A percentile compares a stretch with the other conserved stretches of the same genome.
These are phyloP conservation scores for Opisthocomus hoazin DNA, from an alignment of 2,113 vertebrate genomes.

Conservation along the genomic window DNA sequence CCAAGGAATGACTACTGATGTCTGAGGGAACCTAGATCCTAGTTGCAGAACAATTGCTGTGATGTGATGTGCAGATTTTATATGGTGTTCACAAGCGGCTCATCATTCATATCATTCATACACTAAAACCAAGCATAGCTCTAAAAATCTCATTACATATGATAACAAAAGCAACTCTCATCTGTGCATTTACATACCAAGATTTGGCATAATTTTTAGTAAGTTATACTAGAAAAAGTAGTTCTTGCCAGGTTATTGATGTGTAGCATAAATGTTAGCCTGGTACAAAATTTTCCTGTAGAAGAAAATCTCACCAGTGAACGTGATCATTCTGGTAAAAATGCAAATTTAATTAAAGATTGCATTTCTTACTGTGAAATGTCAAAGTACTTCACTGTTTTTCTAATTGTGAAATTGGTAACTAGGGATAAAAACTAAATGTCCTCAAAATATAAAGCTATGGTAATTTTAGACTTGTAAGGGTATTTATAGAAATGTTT, in stretches of 20 bases:
- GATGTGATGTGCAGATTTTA: constrained; percentile 34
- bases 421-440: neutral
- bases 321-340: neutral
- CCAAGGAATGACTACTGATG: constrained; percentile 14
- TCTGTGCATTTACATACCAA: neutral
- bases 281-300: neutral
- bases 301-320: neutral
- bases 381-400: neutral
- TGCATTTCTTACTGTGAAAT: neutral
- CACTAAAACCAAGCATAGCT: neutral
- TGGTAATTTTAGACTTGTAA: neutral
- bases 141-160: neutral
- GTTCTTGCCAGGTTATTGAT: neutral
- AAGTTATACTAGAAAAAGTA: neutral
- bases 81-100: neutral
- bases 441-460: neutral
- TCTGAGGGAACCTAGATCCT: constrained; percentile 5
- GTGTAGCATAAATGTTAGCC: neutral
- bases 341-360: neutral
- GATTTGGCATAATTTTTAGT: neutral
- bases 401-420: neutral
- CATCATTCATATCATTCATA: neutral
- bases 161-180: neutral
- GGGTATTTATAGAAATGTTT: neutral
- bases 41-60: constrained; percentile 31